Percentiles rank a stretch among this genome's conserved stretches.
These are phyloP conservation scores for Passer montanus DNA, from an alignment of 2,113 vertebrate genomes.

Conservation along the genomic window DNA sequence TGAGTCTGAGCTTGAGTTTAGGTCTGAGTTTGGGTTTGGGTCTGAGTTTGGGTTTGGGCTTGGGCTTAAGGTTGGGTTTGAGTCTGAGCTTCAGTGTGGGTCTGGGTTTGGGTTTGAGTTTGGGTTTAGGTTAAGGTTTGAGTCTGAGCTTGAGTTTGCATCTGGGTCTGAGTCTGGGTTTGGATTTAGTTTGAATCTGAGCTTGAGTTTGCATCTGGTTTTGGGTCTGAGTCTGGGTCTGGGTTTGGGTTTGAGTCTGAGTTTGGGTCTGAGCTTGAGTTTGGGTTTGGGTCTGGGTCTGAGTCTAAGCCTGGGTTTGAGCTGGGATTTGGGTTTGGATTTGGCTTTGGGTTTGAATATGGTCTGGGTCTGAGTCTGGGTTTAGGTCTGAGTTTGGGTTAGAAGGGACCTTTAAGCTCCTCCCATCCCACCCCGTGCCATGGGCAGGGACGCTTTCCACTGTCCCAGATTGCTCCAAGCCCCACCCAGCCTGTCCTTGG, in stretches of 20 bases:
- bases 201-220: accelerated
- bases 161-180: not conserved
- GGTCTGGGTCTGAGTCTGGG: not conserved
- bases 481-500: accelerated
- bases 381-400: not conserved
- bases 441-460: not conserved
- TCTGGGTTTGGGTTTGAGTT: accelerated
- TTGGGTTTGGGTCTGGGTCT: accelerated
- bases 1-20: accelerated
- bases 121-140: accelerated
- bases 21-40: accelerated
- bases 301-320: accelerated
- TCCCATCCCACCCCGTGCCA: not conserved
- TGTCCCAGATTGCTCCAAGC: not conserved
- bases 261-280: accelerated
- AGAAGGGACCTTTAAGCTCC: not conserved
- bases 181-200: accelerated
- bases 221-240: accelerated
- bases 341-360: accelerated
- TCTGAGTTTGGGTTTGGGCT: accelerated
- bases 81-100: accelerated
- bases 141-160: accelerated
- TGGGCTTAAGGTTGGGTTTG: accelerated
- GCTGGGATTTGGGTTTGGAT: accelerated
- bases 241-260: accelerated